phyloP scores from a whole-genome alignment of 2,888 invertebrate genomes.

The Himalopsyche japonica region DNA sequence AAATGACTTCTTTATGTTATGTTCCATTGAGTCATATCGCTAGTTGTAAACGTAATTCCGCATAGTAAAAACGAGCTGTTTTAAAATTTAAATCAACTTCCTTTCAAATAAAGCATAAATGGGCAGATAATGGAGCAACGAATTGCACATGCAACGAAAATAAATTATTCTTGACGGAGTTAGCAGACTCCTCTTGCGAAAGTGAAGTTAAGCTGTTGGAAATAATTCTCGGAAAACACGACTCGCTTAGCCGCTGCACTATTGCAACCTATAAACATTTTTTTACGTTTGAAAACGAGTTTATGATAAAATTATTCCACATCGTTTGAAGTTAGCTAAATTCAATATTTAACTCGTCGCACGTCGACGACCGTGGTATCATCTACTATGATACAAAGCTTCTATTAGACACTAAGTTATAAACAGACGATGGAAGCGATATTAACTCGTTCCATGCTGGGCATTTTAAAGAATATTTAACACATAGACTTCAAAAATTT shows the following conservation, averaged over 20 bases:
- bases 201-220: slow-evolving; percentile 10
- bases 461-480: no score
- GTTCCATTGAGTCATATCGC: no score
- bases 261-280: not conserved
- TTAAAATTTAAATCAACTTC: no score
- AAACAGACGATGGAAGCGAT: no score
- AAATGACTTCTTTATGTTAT: no score
- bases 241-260: not conserved
- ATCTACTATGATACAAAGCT: no score
- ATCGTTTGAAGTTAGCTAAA: not conserved
- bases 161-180: not conserved
- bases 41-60: no score
- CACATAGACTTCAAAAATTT: no score
- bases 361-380: not conserved
- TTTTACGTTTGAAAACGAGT: not conserved
- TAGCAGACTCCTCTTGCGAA: slow-evolving; percentile 8
- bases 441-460: no score
- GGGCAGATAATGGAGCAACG: not conserved
- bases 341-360: not conserved
- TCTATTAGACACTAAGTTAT: no score
- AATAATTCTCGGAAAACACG: slow-evolving; percentile 7
- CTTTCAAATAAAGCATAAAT: no score
- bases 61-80: no score
- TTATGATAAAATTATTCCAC: not conserved
- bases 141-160: not conserved